phyloP scores from a whole-genome alignment of 2,888 invertebrate species.

The Agonopterix subpropinquella region DNA sequence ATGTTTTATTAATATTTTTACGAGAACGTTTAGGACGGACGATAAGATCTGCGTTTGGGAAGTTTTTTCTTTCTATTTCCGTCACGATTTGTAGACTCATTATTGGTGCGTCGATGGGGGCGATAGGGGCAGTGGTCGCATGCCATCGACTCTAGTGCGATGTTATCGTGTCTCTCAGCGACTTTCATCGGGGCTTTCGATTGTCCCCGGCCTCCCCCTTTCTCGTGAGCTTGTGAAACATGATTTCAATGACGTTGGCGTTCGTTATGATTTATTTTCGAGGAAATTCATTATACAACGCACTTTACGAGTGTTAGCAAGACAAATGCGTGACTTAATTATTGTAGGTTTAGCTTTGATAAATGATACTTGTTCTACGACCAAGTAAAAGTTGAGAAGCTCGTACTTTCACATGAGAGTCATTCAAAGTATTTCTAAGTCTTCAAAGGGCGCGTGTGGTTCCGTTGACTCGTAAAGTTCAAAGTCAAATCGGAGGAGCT shows the following conservation, averaged over 20 bases:
- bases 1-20: constrained; percentile 77
- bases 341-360: constrained; percentile 25
- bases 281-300: constrained; percentile 37
- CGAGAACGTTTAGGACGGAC: constrained; percentile 69
- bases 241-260: constrained; percentile 54
- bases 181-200: constrained; percentile 68
- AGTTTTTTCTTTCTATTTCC: constrained; percentile 75
- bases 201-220: constrained; percentile 46
- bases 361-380: constrained; percentile 20
- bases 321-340: constrained; percentile 37
- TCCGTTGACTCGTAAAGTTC: constrained; percentile 32
- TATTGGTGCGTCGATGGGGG: constrained; percentile 69
- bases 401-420: constrained; percentile 16
- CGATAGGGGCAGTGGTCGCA: constrained; percentile 71
- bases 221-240: constrained; percentile 44
- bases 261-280: constrained; percentile 57
- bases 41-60: constrained; percentile 73
- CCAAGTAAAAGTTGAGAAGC: constrained; percentile 13
- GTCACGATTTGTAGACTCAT: constrained; percentile 74
- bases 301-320: constrained; percentile 27
- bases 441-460: constrained; percentile 23
- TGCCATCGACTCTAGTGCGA: constrained; percentile 54
- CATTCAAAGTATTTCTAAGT: constrained; percentile 18
- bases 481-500: constrained; percentile 22
- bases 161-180: constrained; percentile 67